Conservation (phyloP, 1,140 invertebrate genomes). For the Cotesia vestalis region DNA sequence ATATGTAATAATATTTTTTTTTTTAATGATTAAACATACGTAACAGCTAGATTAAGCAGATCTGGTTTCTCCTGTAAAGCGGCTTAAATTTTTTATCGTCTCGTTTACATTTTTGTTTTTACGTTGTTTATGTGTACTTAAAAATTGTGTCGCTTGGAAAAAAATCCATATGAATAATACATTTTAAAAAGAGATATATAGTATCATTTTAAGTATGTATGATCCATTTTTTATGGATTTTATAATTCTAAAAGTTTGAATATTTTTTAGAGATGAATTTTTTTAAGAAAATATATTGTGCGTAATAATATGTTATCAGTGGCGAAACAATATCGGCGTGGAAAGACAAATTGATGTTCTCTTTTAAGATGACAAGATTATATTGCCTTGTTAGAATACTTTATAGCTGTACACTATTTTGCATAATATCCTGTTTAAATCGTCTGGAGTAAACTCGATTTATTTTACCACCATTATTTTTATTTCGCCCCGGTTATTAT, state of each 20-base stretch:
- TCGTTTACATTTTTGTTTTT: not conserved
- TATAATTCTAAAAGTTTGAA: not conserved
- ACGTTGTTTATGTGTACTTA: too few species aligned
- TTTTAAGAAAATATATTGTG: constrained; percentile 5
- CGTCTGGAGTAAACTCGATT: constrained; percentile 28
- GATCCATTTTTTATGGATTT: too few species aligned
- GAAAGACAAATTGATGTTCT: constrained; percentile 36
- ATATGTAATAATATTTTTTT: not conserved
- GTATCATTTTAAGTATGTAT: too few species aligned
- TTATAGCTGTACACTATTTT: constrained; percentile 35
- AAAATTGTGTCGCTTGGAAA: too few species aligned
- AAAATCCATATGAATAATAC: too few species aligned
- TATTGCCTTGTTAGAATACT: constrained; percentile 35
- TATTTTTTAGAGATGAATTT: not conserved
- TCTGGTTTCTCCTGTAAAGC: not conserved
- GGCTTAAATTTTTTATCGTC: not conserved
- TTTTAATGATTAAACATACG: constrained; percentile 10
- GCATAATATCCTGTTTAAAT: constrained; percentile 33
- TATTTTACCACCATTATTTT: constrained; percentile 27
- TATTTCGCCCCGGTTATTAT: not conserved
- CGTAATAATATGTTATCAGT: constrained; percentile 8
- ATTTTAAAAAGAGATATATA: too few species aligned
- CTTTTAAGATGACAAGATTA: constrained; percentile 32
- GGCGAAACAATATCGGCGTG: not conserved
- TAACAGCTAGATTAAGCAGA: not conserved